phyloP scores from a whole-genome alignment of 2,888 invertebrate genomes.

The Sceliomorpha sp. region DNA sequence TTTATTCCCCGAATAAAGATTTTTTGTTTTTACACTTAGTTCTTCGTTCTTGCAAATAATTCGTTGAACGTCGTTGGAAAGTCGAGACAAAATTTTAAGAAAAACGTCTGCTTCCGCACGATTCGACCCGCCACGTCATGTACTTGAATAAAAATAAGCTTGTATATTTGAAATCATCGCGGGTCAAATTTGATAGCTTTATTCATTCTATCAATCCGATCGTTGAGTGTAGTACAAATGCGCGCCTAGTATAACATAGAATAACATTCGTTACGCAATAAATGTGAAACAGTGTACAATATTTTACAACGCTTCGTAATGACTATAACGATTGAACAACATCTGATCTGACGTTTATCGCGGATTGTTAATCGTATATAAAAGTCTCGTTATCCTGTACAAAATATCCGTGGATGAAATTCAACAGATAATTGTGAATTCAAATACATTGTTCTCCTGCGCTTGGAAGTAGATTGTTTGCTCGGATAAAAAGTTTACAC shows the following conservation, averaged over 20 bases:
- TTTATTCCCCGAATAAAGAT: conserved; percentile 3
- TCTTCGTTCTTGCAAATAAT: conserved; percentile 2
- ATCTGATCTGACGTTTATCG: conserved; percentile 57
- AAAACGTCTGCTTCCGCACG: conserved; percentile 15
- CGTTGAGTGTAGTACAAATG: conserved; percentile 67
- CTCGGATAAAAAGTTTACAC: conserved; percentile 43
- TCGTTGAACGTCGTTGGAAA: conserved; percentile 18
- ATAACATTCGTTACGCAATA: conserved; percentile 57
- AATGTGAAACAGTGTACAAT: conserved; percentile 75
- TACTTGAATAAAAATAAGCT: conserved; percentile 12
- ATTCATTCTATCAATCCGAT: conserved; percentile 59
- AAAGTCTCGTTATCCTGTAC: conserved; percentile 54
- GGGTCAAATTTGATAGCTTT: conserved; percentile 57
- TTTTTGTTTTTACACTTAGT: too few relatives aligned
- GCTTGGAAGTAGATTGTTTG: conserved; percentile 32
- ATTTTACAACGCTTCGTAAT: conserved; percentile 74
- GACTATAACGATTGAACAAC: conserved; percentile 61
- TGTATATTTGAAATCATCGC: conserved; percentile 45
- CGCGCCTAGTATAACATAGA: conserved; percentile 68
- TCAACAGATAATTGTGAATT: conserved; percentile 51
- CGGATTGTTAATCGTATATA: conserved; percentile 59
- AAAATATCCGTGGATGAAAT: conserved; percentile 51
- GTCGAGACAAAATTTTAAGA: conserved; percentile 15
- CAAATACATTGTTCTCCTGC: conserved; percentile 48
- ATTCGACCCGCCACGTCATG: conserved; percentile 37